Percentiles rank a stretch among this genome's conserved stretches.
Conservation (phyloP, 2,888 invertebrate species). For the Euphydryas editha region DNA sequence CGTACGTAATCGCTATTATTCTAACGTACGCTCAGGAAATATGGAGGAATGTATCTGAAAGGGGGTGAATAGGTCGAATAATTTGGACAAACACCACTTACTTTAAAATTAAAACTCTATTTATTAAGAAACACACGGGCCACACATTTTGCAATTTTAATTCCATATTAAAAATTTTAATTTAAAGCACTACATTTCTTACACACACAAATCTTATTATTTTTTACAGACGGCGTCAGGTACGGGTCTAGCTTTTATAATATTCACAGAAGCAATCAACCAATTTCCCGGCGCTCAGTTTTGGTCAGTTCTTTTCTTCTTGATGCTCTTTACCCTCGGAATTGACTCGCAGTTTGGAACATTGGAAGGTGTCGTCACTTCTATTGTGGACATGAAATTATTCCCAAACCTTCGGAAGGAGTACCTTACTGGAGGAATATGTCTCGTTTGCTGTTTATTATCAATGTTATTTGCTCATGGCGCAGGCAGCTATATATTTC, state of each 20-base stretch:
- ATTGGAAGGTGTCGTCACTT: conserved; percentile 97
- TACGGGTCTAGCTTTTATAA: conserved; percentile 97
- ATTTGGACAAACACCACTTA: too few relatives aligned
- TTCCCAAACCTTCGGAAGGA: conserved; percentile 96
- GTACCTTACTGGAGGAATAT: conserved; percentile 91
- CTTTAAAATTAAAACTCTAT: too few relatives aligned
- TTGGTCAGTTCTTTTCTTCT: conserved; percentile 97
- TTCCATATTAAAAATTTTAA: not conserved
- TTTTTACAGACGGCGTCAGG: conserved; percentile 94
- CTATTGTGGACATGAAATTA: conserved; percentile 96
- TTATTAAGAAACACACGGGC: too few relatives aligned
- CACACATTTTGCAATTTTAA: too few relatives aligned
- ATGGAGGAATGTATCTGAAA: too few relatives aligned
- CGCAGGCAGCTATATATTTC: conserved; percentile 96
- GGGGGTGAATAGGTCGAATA: too few relatives aligned
- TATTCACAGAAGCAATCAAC: conserved; percentile 98
- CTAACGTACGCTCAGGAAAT: too few relatives aligned
- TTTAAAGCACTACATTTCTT: not conserved
- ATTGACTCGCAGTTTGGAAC: conserved; percentile 99
- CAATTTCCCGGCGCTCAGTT: conserved; percentile 98
- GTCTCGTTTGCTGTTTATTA: conserved; percentile 90
- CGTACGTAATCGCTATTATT: too few relatives aligned
- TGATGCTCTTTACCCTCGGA: conserved; percentile 98
- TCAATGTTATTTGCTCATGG: conserved; percentile 97
- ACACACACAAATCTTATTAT: conserved; percentile 16